Base-by-base conservation (phyloP, 2,113 vertebrate species). In the Cynoglossus semilaevis region DNA sequence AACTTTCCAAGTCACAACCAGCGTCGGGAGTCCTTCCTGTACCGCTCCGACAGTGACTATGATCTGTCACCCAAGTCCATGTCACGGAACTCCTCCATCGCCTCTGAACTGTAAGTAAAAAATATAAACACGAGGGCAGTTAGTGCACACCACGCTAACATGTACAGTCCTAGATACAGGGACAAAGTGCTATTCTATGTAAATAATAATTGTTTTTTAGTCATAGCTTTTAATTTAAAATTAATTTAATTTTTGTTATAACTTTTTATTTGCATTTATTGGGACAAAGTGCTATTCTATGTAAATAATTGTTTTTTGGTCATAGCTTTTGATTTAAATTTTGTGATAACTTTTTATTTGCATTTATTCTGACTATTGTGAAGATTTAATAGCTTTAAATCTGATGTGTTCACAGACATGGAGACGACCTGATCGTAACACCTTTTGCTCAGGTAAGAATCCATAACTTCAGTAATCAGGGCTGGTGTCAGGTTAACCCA, bases 61-160 rank as follows among this genome's bases (percentile, higher is more conserved):
- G 97, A 99, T 80, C 87, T 99, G 34, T 99, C 96, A 5, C 97
- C 97, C 57, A 99, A 99, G 88, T 96, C 96, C 0, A 98, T 98
- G 96, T 99, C 97, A 34, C 88, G 96, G 71, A 99, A 99, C 85
- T 99, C 97, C 42, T 99, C 97, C 42, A 93, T 98, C 51, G 93
- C 96, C 5, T 98, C 95, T 0, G 97, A 99, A 87, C 92, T 97
- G 97, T 99, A 79, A 95, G 93, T 75, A 14, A 1, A 38, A 13
- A 48, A 13, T 1, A 41, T 2, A 38, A 10, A 38, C 38, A 41
- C 14, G 11, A 13, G 14, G 14, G 10, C 10, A 38, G 37, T 38
- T 1, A 38, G 8, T 5, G 9, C 37, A 38, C 37, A 38, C 12
- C 11, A 41, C 38, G 14, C 38, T 10, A 41, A 4, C 14, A 14